Evolutionary conservation across 2,113 vertebrate species (phyloP).

Genomic region (Festucalex cinctus): DNA sequence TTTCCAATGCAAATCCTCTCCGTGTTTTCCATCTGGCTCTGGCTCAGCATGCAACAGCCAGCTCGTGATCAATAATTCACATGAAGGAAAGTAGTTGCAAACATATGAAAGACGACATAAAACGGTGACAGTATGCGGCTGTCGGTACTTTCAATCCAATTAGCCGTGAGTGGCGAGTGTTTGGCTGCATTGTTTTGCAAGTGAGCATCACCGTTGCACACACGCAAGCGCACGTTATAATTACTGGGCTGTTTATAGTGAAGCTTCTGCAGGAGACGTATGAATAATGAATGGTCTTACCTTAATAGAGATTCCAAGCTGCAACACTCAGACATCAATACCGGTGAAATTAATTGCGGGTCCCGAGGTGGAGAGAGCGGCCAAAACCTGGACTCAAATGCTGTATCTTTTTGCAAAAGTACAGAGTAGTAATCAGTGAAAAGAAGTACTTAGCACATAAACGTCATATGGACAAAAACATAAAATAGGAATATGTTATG

Average conservation of each 20-base stretch:
- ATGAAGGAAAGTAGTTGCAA: conserved; percentile 52
- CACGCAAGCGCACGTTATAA: conserved; percentile 12
- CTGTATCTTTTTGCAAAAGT: too few species aligned
- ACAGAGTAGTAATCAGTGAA: too few species aligned
- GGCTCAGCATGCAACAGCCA: conserved; percentile 66
- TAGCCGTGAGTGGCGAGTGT: background rate
- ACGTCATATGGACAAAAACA: too few species aligned
- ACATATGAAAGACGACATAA: conserved; percentile 60
- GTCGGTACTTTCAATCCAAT: conserved; percentile 21
- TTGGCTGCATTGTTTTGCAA: background rate
- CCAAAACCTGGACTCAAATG: background rate
- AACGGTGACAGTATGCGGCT: conserved; percentile 32
- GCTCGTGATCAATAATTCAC: conserved; percentile 71
- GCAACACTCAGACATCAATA: conserved; percentile 6
- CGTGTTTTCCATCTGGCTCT: conserved; percentile 41
- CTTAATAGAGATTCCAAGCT: conserved; percentile 40
- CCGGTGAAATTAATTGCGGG: background rate
- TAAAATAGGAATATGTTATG: too few species aligned
- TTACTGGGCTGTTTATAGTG: conserved; percentile 23
- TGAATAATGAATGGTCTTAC: conserved; percentile 47
- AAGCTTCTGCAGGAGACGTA: conserved; percentile 17
- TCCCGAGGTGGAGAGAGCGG: background rate
- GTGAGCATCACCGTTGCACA: background rate
- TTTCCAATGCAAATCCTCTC: conserved; percentile 17
- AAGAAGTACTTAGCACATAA: too few species aligned